Evolutionary conservation across 1,140 invertebrate genomes (phyloP), one percentile per base, ranked within the genome.

Genomic region (Drosophila cardini): DNA sequence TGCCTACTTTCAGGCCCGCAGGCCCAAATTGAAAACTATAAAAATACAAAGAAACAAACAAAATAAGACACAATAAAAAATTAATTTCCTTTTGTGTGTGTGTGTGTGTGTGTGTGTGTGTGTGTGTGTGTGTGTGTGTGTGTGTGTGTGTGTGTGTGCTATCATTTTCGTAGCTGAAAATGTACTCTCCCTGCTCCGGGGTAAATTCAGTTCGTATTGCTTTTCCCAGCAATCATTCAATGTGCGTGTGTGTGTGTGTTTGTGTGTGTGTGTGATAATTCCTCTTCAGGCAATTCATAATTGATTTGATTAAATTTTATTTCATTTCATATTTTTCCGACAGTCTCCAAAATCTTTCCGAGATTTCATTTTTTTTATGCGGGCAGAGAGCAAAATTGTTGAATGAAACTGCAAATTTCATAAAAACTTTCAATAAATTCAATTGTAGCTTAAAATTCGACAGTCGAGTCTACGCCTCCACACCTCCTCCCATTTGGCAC

Each of bases 261-360:
- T 26, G 21, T 58, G 30, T 26, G 30, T 43, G 50, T 53, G 40
- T 45, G 52, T 21, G 36, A 48, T 63, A 53, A 72, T 48, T 50
- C 36, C 57, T 64, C 52, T 55, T 61, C n/a, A 21, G 61, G 70
- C 46, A 42, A 26, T 58, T 45, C 46, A 46, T 68, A 65, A 73
- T 55, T 73, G 71, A 73, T 68, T 73, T 68, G 71, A 73, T 73
- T 73, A 68, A 60, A 46, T 71, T 70, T 69, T 10, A 16, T 10
- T 13, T 61, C 10, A 57, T 69, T 26, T 26, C n/a, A n/a, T n/a
- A 3, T 21, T 63, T 63, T 63, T 63, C 21, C 11, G 13, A 15
- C 46, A 26, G 34, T 50, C 48, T 38, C 45, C 26, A 21, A 13
- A 15, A 52, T 61, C 56, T 18, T 48, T 34, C 16, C 15, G 52